Conservation (phyloP, 2,888 invertebrate genomes). For the Julus scanicus region DNA sequence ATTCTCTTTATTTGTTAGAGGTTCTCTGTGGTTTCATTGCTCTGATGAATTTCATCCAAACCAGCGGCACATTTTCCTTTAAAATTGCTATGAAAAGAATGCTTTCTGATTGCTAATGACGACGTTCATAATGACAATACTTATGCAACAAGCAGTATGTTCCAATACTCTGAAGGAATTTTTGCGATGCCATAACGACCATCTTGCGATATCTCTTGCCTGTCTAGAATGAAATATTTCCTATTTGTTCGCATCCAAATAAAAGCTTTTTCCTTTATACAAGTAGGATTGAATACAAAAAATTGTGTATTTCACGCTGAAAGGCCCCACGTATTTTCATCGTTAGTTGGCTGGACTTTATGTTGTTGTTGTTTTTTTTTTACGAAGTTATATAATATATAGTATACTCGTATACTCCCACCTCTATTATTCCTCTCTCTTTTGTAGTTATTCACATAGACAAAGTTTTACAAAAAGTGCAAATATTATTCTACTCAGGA, state of each 20-base stretch:
- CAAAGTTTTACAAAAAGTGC: no score
- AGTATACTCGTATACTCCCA: no score
- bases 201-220: not conserved
- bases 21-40: not conserved
- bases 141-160: not conserved
- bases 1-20: not conserved
- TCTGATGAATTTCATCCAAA: not conserved
- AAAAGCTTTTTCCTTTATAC: not conserved
- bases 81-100: not conserved
- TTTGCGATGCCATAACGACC: not conserved
- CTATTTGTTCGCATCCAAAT: constrained; percentile 2
- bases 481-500: no score
- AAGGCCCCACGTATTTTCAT: not conserved
- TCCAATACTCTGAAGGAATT: not conserved
- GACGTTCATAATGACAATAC: not conserved
- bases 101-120: constrained; percentile 1
- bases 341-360: not conserved
- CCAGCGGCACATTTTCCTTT: not conserved
- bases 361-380: not conserved
- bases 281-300: not conserved
- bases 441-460: no score
- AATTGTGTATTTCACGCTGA: not conserved
- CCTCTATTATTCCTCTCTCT: no score
- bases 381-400: not conserved
- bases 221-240: not conserved